Percentiles rank a stretch among this genome's conserved stretches.
phyloP scores from a whole-genome alignment of 2,888 invertebrate species.

The Argyresthia goedartella region DNA sequence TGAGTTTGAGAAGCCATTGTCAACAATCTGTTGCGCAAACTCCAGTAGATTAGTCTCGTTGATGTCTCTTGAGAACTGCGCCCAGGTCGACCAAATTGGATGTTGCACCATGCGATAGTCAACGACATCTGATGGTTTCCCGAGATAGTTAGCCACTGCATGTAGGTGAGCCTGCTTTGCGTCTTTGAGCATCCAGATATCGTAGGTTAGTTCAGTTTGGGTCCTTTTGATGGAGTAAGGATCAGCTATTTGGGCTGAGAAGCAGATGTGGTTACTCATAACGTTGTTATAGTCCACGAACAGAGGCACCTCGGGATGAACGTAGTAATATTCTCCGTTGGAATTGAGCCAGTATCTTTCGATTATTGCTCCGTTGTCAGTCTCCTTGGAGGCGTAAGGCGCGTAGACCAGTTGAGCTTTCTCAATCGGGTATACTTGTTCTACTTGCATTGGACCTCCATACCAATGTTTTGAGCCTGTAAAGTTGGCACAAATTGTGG shows the following conservation, averaged over 20 bases:
- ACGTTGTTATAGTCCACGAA: constrained; percentile 78
- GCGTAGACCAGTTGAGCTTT: constrained; percentile 56
- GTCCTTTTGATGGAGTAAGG: constrained; percentile 61
- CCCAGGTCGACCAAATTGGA: constrained; percentile 94
- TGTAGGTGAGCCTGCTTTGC: constrained; percentile 74
- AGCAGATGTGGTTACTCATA: constrained; percentile 64
- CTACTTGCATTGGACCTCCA: constrained; percentile 73
- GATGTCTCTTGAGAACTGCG: constrained; percentile 75
- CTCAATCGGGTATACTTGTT: constrained; percentile 75
- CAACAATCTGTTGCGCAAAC: constrained; percentile 76
- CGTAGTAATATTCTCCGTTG: constrained; percentile 75
- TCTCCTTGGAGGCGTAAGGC: constrained; percentile 66
- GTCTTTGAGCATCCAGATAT: constrained; percentile 70
- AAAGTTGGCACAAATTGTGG: constrained; percentile 10
- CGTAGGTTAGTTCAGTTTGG: constrained; percentile 65
- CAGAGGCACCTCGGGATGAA: constrained; percentile 74
- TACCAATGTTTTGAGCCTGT: constrained; percentile 73
- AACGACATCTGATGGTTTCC: constrained; percentile 74
- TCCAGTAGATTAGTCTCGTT: constrained; percentile 71
- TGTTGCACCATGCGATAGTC: constrained; percentile 77
- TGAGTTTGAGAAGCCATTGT: constrained; percentile 75
- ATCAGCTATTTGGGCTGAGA: constrained; percentile 63
- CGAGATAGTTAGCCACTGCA: constrained; percentile 72
- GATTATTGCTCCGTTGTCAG: constrained; percentile 66
- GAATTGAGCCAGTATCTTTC: constrained; percentile 83